These are phyloP conservation scores for Teleiodes luculella DNA, from an alignment of 2,888 invertebrate species.

Conservation along the genomic window DNA sequence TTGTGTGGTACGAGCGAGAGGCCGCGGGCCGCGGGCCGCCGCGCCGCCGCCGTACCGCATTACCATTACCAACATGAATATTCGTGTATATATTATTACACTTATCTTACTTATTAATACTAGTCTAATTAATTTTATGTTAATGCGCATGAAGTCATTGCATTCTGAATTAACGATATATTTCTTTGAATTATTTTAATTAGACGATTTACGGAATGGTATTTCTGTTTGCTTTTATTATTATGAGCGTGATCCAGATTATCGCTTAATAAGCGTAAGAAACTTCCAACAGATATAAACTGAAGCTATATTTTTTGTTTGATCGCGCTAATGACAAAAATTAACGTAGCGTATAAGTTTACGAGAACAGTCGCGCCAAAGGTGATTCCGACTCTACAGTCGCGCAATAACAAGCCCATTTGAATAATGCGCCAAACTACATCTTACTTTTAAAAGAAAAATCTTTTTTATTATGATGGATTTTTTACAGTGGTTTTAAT, in stretches of 20 bases:
- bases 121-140: slow-evolving; percentile 23
- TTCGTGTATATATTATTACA: slow-evolving; percentile 19
- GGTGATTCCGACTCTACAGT: not conserved
- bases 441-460: slow-evolving; percentile 7
- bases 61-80: slow-evolving; percentile 21
- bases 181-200: slow-evolving; percentile 12
- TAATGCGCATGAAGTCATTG: slow-evolving; percentile 14
- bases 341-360: slow-evolving; percentile 19
- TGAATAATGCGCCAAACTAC: slow-evolving; percentile 6
- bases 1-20: not conserved
- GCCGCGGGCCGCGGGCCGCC: not conserved
- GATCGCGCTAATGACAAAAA: slow-evolving; percentile 17
- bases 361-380: not conserved
- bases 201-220: not conserved
- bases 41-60: slow-evolving; percentile 2
- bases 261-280: slow-evolving; percentile 11
- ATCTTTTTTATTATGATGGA: slow-evolving; percentile 16
- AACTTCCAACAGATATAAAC: not conserved
- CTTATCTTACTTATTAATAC: slow-evolving; percentile 20
- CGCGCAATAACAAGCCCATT: slow-evolving; percentile 5
- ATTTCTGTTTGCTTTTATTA: slow-evolving; percentile 1
- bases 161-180: slow-evolving; percentile 2
- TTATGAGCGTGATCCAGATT: slow-evolving; percentile 8
- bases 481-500: slow-evolving; percentile 6
- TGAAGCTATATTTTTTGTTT: slow-evolving; percentile 4